These are phyloP conservation scores for Steinernema feltiae DNA, from an alignment of 1,140 invertebrate genomes.

Conservation along the genomic window DNA sequence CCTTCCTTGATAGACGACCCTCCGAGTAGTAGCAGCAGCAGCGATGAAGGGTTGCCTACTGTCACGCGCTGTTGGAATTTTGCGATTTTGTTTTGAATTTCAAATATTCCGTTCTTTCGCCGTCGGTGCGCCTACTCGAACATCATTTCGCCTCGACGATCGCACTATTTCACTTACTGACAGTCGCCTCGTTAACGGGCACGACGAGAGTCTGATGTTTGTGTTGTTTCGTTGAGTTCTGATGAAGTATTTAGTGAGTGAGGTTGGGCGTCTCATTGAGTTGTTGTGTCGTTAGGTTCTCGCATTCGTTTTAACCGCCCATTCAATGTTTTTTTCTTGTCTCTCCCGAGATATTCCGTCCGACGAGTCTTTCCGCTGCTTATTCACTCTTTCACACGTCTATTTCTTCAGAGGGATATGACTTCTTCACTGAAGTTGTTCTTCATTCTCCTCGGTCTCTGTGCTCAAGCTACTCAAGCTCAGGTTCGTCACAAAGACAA, in stretches of 20 bases:
- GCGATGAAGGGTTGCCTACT: too few species aligned
- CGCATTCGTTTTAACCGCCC: background rate
- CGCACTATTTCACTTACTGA: too few species aligned
- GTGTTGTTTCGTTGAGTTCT: background rate
- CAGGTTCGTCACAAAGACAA: background rate
- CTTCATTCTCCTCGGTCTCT: background rate
- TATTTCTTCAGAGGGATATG: background rate
- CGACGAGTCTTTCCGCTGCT: background rate
- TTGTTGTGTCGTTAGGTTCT: constrained; percentile 5
- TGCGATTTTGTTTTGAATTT: background rate
- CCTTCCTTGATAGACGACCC: background rate
- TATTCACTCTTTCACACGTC: background rate
- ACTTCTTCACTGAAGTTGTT: background rate
- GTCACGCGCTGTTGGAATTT: too few species aligned
- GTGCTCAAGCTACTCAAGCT: background rate
- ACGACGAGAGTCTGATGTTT: background rate
- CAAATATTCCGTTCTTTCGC: background rate
- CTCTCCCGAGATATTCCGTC: background rate
- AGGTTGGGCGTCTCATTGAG: background rate
- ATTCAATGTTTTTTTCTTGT: background rate
- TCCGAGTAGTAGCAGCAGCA: background rate
- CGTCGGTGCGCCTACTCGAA: too few species aligned
- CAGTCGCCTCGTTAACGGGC: background rate
- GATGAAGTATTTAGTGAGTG: background rate
- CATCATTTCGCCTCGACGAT: too few species aligned